phyloP scores from a whole-genome alignment of 2,113 vertebrate species.

The Heliornis fulica region DNA sequence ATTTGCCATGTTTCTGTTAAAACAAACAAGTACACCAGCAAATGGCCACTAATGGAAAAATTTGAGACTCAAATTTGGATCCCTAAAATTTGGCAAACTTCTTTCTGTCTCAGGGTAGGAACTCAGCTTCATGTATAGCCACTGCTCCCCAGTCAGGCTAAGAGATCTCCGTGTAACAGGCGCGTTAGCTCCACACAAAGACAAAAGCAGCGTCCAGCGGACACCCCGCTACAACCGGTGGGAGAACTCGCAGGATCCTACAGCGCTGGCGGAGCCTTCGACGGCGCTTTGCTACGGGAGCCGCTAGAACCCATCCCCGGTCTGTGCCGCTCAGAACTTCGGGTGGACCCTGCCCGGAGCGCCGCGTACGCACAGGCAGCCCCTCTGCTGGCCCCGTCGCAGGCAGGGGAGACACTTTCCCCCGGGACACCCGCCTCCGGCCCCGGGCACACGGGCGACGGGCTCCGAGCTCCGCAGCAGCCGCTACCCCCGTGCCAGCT shows the following conservation, averaged over 20 bases:
- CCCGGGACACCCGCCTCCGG: background rate
- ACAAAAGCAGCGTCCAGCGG: background rate
- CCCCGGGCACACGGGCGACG: no score
- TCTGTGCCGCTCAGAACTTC: background rate
- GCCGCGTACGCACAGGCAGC: rapidly evolving
- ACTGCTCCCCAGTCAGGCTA: background rate
- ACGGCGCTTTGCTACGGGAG: rapidly evolving
- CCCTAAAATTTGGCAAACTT: background rate
- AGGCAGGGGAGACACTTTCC: rapidly evolving
- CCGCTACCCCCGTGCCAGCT: background rate
- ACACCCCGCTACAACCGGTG: no score
- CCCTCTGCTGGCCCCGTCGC: background rate
- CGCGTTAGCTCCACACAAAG: rapidly evolving
- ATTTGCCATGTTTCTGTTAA: background rate
- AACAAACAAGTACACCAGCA: rapidly evolving
- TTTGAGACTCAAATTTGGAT: background rate
- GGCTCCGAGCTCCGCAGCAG: background rate
- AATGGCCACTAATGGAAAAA: background rate
- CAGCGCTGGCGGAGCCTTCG: rapidly evolving
- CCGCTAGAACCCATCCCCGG: rapidly evolving
- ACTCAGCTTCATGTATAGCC: rapidly evolving
- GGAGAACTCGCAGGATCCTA: rapidly evolving
- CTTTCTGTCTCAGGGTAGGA: background rate
- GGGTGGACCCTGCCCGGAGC: background rate
- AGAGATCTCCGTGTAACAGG: no score